Conservation (phyloP, 2,113 vertebrate genomes). For the Potamarius usumacintae region DNA sequence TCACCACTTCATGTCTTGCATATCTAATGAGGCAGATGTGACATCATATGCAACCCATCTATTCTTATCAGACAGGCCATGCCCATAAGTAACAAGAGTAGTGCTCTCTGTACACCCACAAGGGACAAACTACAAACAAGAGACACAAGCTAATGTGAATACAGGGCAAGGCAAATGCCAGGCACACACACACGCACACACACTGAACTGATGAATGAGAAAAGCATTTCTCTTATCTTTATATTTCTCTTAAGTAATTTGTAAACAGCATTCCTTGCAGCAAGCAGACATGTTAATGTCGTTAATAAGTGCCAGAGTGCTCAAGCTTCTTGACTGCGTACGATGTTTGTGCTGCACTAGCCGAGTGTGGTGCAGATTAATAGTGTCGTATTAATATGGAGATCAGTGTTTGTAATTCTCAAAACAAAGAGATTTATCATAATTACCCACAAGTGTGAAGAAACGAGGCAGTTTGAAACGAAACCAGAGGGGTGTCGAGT, state of each 20-base stretch:
- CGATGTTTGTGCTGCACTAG: background rate
- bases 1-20: no score
- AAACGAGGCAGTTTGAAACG: background rate
- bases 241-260: background rate
- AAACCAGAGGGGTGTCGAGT: background rate
- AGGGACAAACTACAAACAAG: background rate
- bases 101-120: background rate
- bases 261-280: slow-evolving; percentile 15
- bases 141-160: background rate
- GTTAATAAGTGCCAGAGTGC: background rate
- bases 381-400: slow-evolving; percentile 2
- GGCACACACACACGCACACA: background rate
- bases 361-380: background rate
- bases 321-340: background rate
- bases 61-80: background rate
- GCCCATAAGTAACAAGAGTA: background rate
- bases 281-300: background rate
- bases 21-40: no score
- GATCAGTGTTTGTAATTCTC: slow-evolving; percentile 12
- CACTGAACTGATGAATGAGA: background rate
- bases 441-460: background rate
- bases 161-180: background rate
- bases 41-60: no score
- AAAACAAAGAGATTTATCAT: slow-evolving; percentile 22
- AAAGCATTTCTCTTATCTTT: background rate